Percentiles rank a stretch among this genome's conserved stretches.
Conservation (phyloP, 2,113 vertebrate genomes). For the Bufo bufo region DNA sequence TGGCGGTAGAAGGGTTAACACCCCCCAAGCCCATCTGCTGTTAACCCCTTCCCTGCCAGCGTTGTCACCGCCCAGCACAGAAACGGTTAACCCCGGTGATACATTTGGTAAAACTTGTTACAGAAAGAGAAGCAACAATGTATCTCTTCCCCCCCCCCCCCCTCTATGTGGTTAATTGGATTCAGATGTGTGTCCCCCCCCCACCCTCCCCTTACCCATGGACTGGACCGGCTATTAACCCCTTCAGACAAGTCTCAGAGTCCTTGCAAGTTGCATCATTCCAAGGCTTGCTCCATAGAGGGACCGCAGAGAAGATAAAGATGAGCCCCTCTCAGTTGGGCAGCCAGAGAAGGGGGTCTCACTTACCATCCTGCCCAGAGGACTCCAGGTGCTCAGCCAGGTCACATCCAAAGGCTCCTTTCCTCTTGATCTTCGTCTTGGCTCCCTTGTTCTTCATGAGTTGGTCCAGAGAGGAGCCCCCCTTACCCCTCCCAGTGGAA, state of each 20-base stretch:
- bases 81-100: slow-evolving; percentile 3
- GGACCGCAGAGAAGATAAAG: not conserved
- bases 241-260: not conserved
- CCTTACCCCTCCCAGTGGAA: slow-evolving; percentile 66
- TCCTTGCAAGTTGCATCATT: not conserved
- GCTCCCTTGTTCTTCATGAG: slow-evolving; percentile 99
- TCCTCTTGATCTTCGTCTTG: slow-evolving; percentile 94
- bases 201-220: not conserved
- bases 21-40: not conserved
- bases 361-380: slow-evolving; percentile 95
- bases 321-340: not conserved
- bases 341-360: not conserved
- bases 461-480: slow-evolving; percentile 75
- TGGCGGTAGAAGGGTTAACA: not conserved
- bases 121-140: not conserved
- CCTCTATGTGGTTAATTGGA: slow-evolving; percentile 23
- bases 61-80: not conserved
- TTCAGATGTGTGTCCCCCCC: slow-evolving; percentile 36
- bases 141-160: not conserved
- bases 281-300: not conserved
- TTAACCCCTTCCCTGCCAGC: not conserved
- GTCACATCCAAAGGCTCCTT: slow-evolving; percentile 97
- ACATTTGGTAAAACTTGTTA: not conserved
- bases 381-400: slow-evolving; percentile 91
- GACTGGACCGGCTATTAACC: not conserved